phyloP scores from a whole-genome alignment of 2,888 invertebrate genomes.

The Oscheius sp. region DNA sequence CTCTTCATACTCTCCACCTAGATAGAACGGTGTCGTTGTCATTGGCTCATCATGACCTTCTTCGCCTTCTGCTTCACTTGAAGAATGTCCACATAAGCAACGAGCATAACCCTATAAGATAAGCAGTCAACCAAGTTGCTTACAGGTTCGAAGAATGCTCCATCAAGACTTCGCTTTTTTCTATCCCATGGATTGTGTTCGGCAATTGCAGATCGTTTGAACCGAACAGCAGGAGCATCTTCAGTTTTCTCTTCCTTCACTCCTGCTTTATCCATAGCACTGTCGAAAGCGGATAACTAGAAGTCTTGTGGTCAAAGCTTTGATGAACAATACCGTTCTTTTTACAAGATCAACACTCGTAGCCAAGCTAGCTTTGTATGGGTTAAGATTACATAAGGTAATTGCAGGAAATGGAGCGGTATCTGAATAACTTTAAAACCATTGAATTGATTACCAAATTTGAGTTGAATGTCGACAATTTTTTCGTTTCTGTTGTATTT shows the following conservation, averaged over 20 bases:
- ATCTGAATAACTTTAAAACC: too few relatives aligned
- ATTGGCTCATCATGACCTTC: background rate
- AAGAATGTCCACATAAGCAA: slow-evolving; percentile 43
- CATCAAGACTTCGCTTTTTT: slow-evolving; percentile 43
- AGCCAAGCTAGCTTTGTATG: slow-evolving; percentile 66
- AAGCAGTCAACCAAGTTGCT: background rate
- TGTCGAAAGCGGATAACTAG: slow-evolving; percentile 61
- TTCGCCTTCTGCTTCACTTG: slow-evolving; percentile 38
- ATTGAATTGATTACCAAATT: slow-evolving; percentile 67
- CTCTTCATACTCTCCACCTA: slow-evolving; percentile 29
- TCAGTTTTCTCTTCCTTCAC: slow-evolving; percentile 30
- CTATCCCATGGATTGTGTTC: slow-evolving; percentile 20
- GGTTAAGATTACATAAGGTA: slow-evolving; percentile 68
- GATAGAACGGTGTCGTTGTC: slow-evolving; percentile 1
- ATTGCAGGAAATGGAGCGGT: slow-evolving; percentile 67
- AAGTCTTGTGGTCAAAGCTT: too few relatives aligned
- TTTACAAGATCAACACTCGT: slow-evolving; percentile 61
- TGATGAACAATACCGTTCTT: slow-evolving; percentile 63
- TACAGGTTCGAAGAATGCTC: slow-evolving; percentile 55
- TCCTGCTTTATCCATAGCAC: slow-evolving; percentile 64
- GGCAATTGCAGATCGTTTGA: slow-evolving; percentile 6
- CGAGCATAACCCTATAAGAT: slow-evolving; percentile 42
- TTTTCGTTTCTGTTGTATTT: slow-evolving; percentile 68
- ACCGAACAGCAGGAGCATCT: slow-evolving; percentile 24
- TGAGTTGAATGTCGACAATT: slow-evolving; percentile 67